Conservation (phyloP, 2,113 vertebrate genomes). For the Melanostigma gelatinosum region DNA sequence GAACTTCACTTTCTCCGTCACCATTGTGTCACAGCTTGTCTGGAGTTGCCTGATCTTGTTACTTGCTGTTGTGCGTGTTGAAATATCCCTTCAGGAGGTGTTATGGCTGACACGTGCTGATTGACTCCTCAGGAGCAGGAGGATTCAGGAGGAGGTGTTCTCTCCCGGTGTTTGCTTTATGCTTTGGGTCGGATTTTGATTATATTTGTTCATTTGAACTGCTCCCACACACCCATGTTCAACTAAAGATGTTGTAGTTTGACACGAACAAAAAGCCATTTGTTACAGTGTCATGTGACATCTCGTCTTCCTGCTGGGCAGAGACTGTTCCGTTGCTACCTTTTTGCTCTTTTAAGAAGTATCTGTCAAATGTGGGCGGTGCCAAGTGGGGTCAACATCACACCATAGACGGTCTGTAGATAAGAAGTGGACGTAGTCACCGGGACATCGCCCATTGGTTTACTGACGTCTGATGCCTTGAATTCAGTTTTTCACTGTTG, state of each 20-base stretch:
- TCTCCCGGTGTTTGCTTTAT: not conserved
- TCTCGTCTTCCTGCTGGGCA: not conserved
- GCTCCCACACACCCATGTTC: too few species aligned
- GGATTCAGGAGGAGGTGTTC: not conserved
- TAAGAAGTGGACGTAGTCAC: too few species aligned
- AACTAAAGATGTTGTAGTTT: not conserved
- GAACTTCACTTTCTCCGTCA: constrained; percentile 5
- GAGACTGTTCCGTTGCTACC: too few species aligned
- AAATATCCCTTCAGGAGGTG: constrained; percentile 3
- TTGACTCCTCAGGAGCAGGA: not conserved
- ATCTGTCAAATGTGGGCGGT: not conserved
- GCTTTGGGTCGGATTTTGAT: not conserved
- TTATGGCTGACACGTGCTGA: constrained; percentile 27
- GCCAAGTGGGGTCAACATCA: not conserved
- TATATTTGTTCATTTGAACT: not conserved
- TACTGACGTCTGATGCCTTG: too few species aligned
- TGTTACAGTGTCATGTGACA: not conserved
- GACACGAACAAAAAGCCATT: not conserved
- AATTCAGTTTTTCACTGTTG: too few species aligned
- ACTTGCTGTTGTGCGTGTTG: constrained; percentile 13
- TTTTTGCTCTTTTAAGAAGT: not conserved
- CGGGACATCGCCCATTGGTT: too few species aligned
- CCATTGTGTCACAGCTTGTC: constrained; percentile 30
- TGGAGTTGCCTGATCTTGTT: constrained; percentile 30
- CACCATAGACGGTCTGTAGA: not conserved